These are phyloP conservation scores for western clawed frog (Xenopus tropicalis) DNA, from an alignment of 2,113 vertebrate species.

Conservation along the genomic window DNA sequence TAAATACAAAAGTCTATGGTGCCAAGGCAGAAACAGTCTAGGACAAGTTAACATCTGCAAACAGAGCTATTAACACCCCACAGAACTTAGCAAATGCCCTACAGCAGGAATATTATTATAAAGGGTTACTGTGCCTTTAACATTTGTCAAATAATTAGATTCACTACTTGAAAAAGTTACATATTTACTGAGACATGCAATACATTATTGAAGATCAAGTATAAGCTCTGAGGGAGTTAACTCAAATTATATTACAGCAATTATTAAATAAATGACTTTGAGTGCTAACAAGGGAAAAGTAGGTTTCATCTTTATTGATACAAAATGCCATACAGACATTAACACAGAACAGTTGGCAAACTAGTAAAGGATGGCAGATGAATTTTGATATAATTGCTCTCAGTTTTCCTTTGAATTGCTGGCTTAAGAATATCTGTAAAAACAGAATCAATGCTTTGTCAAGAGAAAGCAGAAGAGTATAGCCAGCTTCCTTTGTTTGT, in stretches of 20 bases:
- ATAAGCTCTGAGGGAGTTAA: not conserved
- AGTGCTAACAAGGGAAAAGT: constrained; percentile 2
- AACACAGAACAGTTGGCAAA: constrained; percentile 5
- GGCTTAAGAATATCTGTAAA: constrained; percentile 27
- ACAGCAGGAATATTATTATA: too few relatives aligned
- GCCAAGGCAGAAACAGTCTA: too few relatives aligned
- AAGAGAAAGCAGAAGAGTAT: constrained; percentile 17
- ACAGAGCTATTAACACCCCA: too few relatives aligned
- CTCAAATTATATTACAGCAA: not conserved
- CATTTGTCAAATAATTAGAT: too few relatives aligned
- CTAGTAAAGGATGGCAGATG: constrained; percentile 14
- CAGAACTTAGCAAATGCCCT: too few relatives aligned
- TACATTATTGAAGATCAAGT: not conserved
- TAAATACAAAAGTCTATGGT: too few relatives aligned
- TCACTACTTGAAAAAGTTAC: too few relatives aligned
- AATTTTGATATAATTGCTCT: constrained; percentile 26
- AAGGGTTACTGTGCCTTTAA: too few relatives aligned
- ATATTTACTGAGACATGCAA: not conserved
- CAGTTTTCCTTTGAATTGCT: constrained; percentile 19
- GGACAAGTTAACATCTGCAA: too few relatives aligned
- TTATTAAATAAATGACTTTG: not conserved
- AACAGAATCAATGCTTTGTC: constrained; percentile 36
- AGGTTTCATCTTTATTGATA: constrained; percentile 17
- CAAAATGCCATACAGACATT: not conserved
- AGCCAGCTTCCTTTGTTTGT: constrained; percentile 25